Base-by-base conservation (phyloP, 2,797 vertebrate genomes). In the Peromyscus aztecus region DNA sequence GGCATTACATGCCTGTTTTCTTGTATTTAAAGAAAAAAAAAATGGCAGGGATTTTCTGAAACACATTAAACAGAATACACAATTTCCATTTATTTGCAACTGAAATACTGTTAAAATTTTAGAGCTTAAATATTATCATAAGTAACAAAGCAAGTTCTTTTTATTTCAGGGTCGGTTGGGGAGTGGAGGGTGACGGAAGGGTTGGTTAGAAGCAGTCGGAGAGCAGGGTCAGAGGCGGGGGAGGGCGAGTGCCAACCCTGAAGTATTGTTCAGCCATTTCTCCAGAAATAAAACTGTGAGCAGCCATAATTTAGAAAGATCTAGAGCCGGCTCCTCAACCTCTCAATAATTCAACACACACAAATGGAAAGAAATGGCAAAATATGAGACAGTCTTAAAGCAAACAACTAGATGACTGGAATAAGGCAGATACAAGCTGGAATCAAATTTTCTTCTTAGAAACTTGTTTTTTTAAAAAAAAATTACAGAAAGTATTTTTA, bases 1-100 rank as follows among this genome's bases (percentile, higher is more conserved):
- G 98, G 98, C 98, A 99, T 99, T 99, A 99, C 98, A 99, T 97
- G 99, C 99, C 98, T 99, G 98, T 99, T 99, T 99, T 99, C 98
- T 98, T 98, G 98, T 98, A 98, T 98, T 98, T 98, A 98, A 98
- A 98, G 97, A 90, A 96, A 92, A 97, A 76, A 97, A 98, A 98
- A 98, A 98, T 98, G 98, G 98, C 97, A 97, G 97, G 98, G 98
- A 98, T 98, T 98, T 98, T 98, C 97, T 98, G 97, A 98, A 98
- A 98, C 98, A 98, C 97, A 97, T 98, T 98, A 98, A 98, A 98
- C 97, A 98, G 96, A 97, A 98, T 97, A 98, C 98, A 98, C 98
- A 96, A 98, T 98, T 98, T 99, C 98, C 98, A 98, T 95, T 93
- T 98, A 98, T 98, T 99, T 98, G 98, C 98, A 96, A 98, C 96